Percentiles rank a stretch among this genome's conserved stretches.
Evolutionary conservation across 2,113 vertebrate species (phyloP).

Genomic region (Bubo scandiacus): DNA sequence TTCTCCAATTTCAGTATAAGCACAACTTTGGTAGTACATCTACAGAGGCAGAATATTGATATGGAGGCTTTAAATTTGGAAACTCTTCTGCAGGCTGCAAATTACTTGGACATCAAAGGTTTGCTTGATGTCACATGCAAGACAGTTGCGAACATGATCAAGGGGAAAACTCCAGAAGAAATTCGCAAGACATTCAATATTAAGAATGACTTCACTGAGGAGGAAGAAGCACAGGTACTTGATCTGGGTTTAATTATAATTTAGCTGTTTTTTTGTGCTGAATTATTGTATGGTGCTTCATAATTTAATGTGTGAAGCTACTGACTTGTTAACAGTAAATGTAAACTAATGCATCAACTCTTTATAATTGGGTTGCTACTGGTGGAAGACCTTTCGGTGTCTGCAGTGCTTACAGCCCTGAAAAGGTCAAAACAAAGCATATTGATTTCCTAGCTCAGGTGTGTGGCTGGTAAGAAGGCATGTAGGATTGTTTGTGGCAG

Average conservation of each 20-base stretch:
- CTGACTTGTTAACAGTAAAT: background rate
- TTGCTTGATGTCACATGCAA: constrained; percentile 99
- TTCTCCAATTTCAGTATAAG: background rate
- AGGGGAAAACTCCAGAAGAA: constrained; percentile 99
- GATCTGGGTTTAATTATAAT: background rate
- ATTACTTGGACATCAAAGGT: constrained; percentile 99
- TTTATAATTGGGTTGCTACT: background rate
- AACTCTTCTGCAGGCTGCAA: constrained; percentile 85
- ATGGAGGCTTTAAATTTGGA: background rate
- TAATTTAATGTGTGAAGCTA: background rate
- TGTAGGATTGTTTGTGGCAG: background rate
- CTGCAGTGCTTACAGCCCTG: background rate
- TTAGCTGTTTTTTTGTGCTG: background rate
- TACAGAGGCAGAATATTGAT: background rate
- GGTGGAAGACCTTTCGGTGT: background rate
- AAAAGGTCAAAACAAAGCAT: background rate
- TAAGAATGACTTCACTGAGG: constrained; percentile 99
- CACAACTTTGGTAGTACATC: background rate
- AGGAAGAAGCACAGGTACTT: constrained; percentile 96
- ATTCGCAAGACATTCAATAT: constrained; percentile 99
- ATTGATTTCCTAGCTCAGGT: background rate
- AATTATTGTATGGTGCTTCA: background rate
- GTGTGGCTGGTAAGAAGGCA: background rate
- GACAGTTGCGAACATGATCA: constrained; percentile 99
- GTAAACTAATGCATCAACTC: background rate